Evolutionary conservation across 2,113 vertebrate genomes (phyloP).

Genomic region (Cephalopterus ornatus): DNA sequence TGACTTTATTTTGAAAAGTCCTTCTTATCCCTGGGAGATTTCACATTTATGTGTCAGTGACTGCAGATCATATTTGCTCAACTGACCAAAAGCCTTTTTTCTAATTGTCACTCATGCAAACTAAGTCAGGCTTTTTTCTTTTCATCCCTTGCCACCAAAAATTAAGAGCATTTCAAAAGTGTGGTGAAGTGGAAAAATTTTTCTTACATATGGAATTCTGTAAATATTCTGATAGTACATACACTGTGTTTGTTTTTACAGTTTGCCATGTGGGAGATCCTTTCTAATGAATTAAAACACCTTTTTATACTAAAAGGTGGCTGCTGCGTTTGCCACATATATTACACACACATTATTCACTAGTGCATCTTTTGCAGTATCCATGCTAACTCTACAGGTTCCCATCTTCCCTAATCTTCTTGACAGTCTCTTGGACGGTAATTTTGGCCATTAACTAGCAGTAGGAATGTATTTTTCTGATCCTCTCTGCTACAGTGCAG

Average conservation of each 20-base stretch:
- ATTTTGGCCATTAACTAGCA: background rate
- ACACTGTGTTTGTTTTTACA: background rate
- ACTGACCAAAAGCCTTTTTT: slow-evolving; percentile 27
- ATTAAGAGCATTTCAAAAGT: slow-evolving; percentile 17
- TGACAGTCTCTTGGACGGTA: background rate
- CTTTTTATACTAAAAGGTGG: background rate
- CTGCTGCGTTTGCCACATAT: background rate
- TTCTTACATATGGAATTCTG: background rate
- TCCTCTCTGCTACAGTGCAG: background rate
- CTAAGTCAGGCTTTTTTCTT: slow-evolving; percentile 4
- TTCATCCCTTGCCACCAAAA: slow-evolving; percentile 27
- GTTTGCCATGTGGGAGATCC: background rate
- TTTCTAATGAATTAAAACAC: background rate
- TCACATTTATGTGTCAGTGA: background rate
- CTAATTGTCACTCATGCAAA: slow-evolving; percentile 14
- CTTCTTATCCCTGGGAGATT: background rate
- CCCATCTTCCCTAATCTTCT: background rate
- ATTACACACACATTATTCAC: background rate
- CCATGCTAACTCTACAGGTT: background rate
- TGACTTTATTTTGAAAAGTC: slow-evolving; percentile 1
- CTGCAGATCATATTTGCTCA: background rate
- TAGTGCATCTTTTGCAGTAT: background rate
- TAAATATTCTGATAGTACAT: background rate
- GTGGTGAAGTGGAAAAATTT: background rate
- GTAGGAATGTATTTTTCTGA: background rate